Evolutionary conservation across 2,888 invertebrate genomes (phyloP), one percentile per base, ranked within the genome.

Genomic region (Rotaria macrura): DNA sequence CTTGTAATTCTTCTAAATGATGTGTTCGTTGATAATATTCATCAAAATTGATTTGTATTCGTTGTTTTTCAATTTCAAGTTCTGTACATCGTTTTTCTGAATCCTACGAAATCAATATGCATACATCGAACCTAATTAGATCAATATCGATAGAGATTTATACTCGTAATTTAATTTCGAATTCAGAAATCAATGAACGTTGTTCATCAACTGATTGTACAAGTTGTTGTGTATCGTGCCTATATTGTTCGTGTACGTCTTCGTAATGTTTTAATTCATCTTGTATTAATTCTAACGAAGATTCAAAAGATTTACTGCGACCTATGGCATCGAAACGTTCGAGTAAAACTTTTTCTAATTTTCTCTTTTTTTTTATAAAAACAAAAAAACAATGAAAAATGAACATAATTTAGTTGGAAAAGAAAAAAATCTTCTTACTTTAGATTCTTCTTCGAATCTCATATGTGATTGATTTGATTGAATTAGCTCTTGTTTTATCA

Each of bases 11-110:
- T 79, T 79, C 79, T 43, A 79, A 17, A n/a, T 79, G 40, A 25
- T 43, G 43, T 79, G 79, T 79, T 43, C 79, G 79, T n/a, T 43
- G 43, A 79, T 43, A 79, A n/a, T 79, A 79, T 79, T 79, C 43
- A 3, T 79, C 43, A 43, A 43, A 79, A 79, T 79, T 43, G n/a
- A 12, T n/a, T 79, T 43, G 43, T 25, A 79, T 79, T 40, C 79
- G 79, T n/a, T 79, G 40, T 43, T n/a, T 40, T n/a, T 79, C 79
- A 79, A 12, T 43, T 23, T 79, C 79, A 10, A 79, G 2, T n/a
- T 79, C 43, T 23, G 79, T 43, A 79, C 43, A 79, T 79, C 25
- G 43, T 40, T 43, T 79, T 43, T 79, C 43, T 12, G 79, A 43
- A 43, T 79, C 79, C 79, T 79, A 14, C 14, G 17, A 49, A 43